Conservation (phyloP, 2,888 invertebrate species). For the Dryobota labecula region DNA sequence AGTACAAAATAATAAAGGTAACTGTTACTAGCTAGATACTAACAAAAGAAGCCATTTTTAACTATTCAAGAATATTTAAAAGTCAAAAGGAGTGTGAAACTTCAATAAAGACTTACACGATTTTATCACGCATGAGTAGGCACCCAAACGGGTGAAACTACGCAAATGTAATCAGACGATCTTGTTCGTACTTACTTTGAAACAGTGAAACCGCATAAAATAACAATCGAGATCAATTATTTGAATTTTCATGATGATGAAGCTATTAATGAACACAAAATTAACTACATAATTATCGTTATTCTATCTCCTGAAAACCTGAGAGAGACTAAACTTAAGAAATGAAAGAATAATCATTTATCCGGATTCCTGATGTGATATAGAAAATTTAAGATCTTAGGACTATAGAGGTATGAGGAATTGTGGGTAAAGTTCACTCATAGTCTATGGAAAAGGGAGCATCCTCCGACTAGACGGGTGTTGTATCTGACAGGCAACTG, state of each 20-base stretch:
- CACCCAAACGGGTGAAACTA: conserved; percentile 56
- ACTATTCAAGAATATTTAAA: conserved; percentile 16
- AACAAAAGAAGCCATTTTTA: neutral
- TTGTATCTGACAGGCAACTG: no score
- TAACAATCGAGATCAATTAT: conserved; percentile 26
- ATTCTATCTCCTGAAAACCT: neutral
- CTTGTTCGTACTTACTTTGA: conserved; percentile 18
- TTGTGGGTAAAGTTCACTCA: no score
- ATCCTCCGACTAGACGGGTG: no score
- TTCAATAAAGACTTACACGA: conserved; percentile 34
- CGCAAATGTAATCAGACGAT: conserved; percentile 55
- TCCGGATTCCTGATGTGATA: neutral
- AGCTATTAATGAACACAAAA: neutral
- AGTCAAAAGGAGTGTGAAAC: conserved; percentile 23
- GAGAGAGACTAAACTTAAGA: neutral
- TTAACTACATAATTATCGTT: neutral
- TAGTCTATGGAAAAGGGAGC: no score
- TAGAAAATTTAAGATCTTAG: neutral
- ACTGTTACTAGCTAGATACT: neutral
- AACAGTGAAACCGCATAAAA: conserved; percentile 55
- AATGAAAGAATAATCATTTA: neutral
- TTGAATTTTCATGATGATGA: conserved; percentile 4
- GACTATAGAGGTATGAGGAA: no score
- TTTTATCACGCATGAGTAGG: conserved; percentile 43
- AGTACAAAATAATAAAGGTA: neutral